A percentile compares a stretch with the other conserved stretches of the same genome.
Evolutionary conservation across 2,113 vertebrate species (phyloP).

Genomic region (Anguilla rostrata): DNA sequence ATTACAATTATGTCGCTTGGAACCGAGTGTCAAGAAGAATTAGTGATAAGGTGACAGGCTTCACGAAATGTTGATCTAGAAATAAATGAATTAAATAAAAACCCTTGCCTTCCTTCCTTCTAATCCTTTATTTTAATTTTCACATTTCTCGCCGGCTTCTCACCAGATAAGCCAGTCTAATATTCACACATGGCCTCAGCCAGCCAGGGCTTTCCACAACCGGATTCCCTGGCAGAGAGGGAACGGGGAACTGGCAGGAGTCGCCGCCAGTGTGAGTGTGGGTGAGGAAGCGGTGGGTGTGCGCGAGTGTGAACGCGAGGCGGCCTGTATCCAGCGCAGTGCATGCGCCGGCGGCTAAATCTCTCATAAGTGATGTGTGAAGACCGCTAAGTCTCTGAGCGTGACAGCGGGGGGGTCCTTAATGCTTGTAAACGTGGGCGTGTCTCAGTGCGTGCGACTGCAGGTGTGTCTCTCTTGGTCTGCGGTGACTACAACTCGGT

Average conservation of each 20-base stretch:
- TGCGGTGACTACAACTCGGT: too few relatives aligned
- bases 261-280: slow-evolving; percentile 10
- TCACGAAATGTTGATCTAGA: slow-evolving; percentile 47
- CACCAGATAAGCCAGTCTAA: slow-evolving; percentile 62
- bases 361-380: too few relatives aligned
- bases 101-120: neutral
- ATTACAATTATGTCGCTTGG: slow-evolving; percentile 59
- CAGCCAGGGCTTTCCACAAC: slow-evolving; percentile 44
- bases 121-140: slow-evolving; percentile 66
- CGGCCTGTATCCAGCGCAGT: too few relatives aligned
- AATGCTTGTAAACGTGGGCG: too few relatives aligned
- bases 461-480: too few relatives aligned
- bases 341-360: too few relatives aligned
- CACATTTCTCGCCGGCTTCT: slow-evolving; percentile 52
- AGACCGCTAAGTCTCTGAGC: neutral
- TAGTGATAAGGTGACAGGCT: slow-evolving; percentile 53
- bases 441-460: too few relatives aligned
- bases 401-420: too few relatives aligned
- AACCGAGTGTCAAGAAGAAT: slow-evolving; percentile 51
- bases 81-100: slow-evolving; percentile 50
- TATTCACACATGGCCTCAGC: slow-evolving; percentile 58
- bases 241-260: slow-evolving; percentile 20
- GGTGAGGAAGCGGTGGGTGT: neutral
- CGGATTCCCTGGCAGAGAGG: slow-evolving; percentile 35
- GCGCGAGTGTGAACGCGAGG: neutral